Evolutionary conservation across 2,888 invertebrate species (phyloP), one percentile per base, ranked within the genome.

Genomic region (Platycheirus albimanus): DNA sequence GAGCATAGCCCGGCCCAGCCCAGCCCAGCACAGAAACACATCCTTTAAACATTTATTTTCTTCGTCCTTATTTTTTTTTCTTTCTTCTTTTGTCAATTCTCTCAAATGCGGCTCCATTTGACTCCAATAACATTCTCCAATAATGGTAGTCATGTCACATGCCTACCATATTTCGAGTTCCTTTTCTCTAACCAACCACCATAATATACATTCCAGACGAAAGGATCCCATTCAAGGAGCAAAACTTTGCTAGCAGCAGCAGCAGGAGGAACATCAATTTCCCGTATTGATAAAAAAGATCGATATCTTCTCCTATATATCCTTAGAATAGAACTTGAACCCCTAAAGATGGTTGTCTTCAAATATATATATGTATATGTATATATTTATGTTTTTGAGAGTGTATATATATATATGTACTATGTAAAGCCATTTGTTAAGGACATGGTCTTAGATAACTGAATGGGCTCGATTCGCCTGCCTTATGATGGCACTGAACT

Each of bases 81-180:
- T 28, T 51, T 10, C 8, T 30, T 52, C 5, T 51, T 15, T 15
- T 51, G 11, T 52, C 52, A 33, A 1, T 52, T 7, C 15, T 52
- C 52, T 33, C 33, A 52, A 33, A 52, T 52, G 19, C 19, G 33
- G 52, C 72, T 74, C 64, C 47, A 74, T 74, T 74, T 74, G 72
- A 47, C 54, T 72, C 52, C 43, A 72, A 72, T 61, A 61, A 61
- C 51, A 61, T 61, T 41, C 76, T 76, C 63, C 54, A 76, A 70
- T 63, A 80, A 80, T 80, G 80, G 70, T 80, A 80, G 80, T 54
- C 80, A 80, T 75, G 80, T 80, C 54, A 80, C 80, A 75, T 75
- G 80, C 49, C 80, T 80, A 75, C 75, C 67, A 75, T 80, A 70
- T 54, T 43, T 70, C 33, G 75, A 56, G 63, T 67, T 67, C 61